Evolutionary conservation across 2,888 invertebrate species (phyloP).

Genomic region (Yponomeuta malinellus): DNA sequence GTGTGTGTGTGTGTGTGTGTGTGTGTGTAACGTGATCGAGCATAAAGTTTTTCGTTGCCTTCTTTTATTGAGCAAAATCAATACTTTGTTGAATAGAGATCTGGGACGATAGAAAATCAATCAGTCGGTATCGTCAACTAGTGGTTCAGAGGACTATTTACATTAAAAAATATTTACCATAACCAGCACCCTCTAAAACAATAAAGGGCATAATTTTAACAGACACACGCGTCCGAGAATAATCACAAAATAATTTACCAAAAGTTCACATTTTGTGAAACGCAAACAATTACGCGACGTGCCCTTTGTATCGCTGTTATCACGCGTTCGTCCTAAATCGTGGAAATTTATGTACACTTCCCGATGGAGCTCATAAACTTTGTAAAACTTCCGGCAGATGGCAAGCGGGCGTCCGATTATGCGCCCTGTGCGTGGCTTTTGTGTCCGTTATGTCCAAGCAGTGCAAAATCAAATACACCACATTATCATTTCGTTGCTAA

Average conservation of each 20-base stretch:
- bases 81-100: not conserved
- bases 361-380: constrained; percentile 70
- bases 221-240: constrained; percentile 2
- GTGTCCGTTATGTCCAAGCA: constrained; percentile 10
- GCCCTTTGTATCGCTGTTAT: constrained; percentile 48
- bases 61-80: not conserved
- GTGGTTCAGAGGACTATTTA: too few species aligned
- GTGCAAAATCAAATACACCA: not conserved
- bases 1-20: too few species aligned
- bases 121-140: too few species aligned
- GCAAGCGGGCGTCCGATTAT: constrained; percentile 57
- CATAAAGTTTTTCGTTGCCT: not conserved
- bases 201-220: constrained; percentile 5
- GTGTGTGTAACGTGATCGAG: not conserved
- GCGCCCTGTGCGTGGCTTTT: constrained; percentile 25
- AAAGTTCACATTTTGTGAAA: constrained; percentile 14
- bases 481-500: constrained; percentile 7
- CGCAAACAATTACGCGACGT: constrained; percentile 38
- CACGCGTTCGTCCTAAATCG: constrained; percentile 51
- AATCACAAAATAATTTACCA: constrained; percentile 13
- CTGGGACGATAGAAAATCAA: not conserved
- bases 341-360: constrained; percentile 64
- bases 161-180: not conserved
- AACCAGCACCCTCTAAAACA: not conserved
- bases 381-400: constrained; percentile 72